Evolutionary conservation across 2,113 vertebrate genomes (phyloP).

Genomic region (Salvelinus fontinalis): DNA sequence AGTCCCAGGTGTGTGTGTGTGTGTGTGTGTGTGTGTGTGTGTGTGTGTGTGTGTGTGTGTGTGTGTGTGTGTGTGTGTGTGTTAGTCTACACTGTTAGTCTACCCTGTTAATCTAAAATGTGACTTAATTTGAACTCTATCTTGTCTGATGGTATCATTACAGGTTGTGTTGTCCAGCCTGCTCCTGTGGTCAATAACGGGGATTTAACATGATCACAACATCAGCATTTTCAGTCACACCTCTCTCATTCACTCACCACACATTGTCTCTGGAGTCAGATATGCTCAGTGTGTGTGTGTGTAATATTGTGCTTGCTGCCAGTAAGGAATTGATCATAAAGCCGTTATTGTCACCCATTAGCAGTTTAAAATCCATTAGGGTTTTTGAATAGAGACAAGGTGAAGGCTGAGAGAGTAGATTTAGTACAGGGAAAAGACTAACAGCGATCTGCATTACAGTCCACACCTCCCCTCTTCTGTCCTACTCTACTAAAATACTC

Average conservation of each 20-base stretch:
- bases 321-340: not conserved
- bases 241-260: not conserved
- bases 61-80: constrained; percentile 18
- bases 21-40: no score
- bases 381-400: no score
- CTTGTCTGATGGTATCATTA: not conserved
- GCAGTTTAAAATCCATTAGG: not conserved
- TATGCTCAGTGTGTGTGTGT: not conserved
- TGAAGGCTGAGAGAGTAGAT: no score
- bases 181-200: constrained; percentile 15
- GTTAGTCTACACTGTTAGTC: no score
- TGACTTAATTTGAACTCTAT: not conserved
- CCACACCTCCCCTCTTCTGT: no score
- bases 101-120: no score
- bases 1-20: constrained; percentile 12
- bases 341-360: not conserved
- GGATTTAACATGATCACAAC: constrained; percentile 25
- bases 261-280: not conserved
- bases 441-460: no score
- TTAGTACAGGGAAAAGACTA: no score
- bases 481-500: no score
- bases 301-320: not conserved
- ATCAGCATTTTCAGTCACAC: constrained; percentile 8
- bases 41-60: no score
- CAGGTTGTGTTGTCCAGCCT: not conserved